phyloP scores from a whole-genome alignment of 2,797 vertebrate species.

The Babyrousa celebensis region DNA sequence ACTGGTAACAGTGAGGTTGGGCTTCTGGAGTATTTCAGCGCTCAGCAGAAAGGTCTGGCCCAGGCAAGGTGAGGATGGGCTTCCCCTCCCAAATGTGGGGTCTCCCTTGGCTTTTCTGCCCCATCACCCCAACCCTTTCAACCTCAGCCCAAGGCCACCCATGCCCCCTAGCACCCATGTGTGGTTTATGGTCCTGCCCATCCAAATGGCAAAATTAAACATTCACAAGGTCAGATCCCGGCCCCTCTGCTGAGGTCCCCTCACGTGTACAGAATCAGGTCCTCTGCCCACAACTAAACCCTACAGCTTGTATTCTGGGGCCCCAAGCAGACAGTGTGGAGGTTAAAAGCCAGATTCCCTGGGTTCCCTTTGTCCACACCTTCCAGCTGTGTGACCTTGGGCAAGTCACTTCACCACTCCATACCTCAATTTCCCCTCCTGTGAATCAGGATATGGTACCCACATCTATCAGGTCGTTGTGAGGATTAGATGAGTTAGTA shows the following conservation, averaged over 20 bases:
- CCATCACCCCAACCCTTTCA: fast-evolving
- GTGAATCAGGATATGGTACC: fast-evolving
- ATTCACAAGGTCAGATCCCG: background rate
- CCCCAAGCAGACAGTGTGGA: no score
- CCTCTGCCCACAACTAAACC: background rate
- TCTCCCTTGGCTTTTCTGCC: background rate
- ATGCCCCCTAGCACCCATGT: background rate
- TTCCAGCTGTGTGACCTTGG: background rate
- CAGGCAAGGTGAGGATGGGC: background rate
- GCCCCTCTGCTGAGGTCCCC: background rate
- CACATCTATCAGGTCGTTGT: background rate
- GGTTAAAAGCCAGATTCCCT: background rate
- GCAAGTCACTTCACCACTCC: background rate
- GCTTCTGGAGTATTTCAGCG: background rate
- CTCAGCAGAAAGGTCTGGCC: slow-evolving; percentile 31
- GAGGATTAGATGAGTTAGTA: background rate
- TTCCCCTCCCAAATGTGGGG: background rate
- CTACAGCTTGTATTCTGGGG: background rate
- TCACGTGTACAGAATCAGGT: background rate
- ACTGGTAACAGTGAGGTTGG: background rate
- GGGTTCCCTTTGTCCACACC: background rate
- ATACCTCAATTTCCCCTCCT: background rate
- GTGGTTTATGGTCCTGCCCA: background rate
- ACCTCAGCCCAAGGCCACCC: background rate
- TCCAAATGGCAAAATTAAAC: background rate